Evolutionary conservation across 2,113 vertebrate species (phyloP), one percentile per base, ranked within the genome.

Genomic region (Gambusia affinis): DNA sequence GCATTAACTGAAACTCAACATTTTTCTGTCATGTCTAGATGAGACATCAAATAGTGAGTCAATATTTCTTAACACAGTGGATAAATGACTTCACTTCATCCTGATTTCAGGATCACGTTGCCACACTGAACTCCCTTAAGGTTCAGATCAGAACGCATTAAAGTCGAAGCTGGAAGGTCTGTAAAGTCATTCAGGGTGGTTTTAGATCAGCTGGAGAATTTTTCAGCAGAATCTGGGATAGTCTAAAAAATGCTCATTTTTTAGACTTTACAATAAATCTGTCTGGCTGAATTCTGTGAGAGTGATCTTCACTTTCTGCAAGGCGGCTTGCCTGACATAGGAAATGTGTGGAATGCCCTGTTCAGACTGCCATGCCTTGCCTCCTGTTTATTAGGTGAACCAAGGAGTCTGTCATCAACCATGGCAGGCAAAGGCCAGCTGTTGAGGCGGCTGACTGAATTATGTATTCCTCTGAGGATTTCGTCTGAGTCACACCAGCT

Each of bases 381-480:
- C 64, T 85, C 69, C 73, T 81, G 72, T 85, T 85, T 81, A 42
- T 64, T 60, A 70, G 80, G 37, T 60, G 64, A 76, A 63, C 60
- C 77, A 69, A 54, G 66, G 66, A 65, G 37, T 47, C 78, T 77
- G 64, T 65, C 72, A 76, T 82, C 68, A 60, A 29, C 62, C 76
- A 60, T 67, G 31, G 42, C 69, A 77, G 60, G 69, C 70, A 62
- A 31, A 64, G 42, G 64, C 60, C 74, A 78, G 73, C 71, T 65
- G 73, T 61, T 54, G 73, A 75, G 71, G 73, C 22, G 64, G 57
- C 17, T 67, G 60, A 60, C 37, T 54, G 82, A 79, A 31, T 77
- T 75, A 37, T 71, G 72, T 80, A 81, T 75, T 72, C 77, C 62
- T 78, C 68, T 35, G 57, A 72, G 70, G 72, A 61, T 84, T 87